These are phyloP conservation scores for Gambusia holbrooki DNA, from an alignment of 2,113 vertebrate species.

Conservation along the genomic window DNA sequence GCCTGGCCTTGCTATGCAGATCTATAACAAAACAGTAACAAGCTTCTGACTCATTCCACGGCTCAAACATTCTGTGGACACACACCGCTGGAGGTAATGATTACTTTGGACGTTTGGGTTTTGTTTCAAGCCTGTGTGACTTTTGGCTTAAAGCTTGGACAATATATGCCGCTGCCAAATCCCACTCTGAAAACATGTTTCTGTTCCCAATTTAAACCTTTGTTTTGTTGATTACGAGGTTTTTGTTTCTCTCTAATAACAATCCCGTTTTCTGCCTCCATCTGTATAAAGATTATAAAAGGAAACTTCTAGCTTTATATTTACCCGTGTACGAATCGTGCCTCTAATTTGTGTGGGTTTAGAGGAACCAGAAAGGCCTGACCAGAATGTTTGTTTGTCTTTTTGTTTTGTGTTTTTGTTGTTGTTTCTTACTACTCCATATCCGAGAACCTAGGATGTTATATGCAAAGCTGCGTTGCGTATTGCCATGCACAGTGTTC, in stretches of 20 bases:
- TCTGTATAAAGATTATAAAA: neutral
- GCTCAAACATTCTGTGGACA: slow-evolving; percentile 21
- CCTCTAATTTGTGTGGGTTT: slow-evolving; percentile 44
- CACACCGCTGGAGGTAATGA: slow-evolving; percentile 10
- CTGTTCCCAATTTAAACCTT: slow-evolving; percentile 3
- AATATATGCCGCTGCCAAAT: slow-evolving; percentile 19
- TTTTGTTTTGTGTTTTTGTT: too few species aligned
- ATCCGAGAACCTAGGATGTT: slow-evolving; percentile 24
- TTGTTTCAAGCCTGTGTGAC: slow-evolving; percentile 20
- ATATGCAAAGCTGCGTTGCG: slow-evolving; percentile 48
- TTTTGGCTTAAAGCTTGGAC: slow-evolving; percentile 17
- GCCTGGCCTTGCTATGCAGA: slow-evolving; percentile 36
- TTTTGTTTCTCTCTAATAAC: neutral
- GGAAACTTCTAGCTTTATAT: slow-evolving; percentile 5
- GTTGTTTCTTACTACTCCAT: slow-evolving; percentile 1
- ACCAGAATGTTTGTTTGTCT: slow-evolving; percentile 21
- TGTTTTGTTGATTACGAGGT: neutral
- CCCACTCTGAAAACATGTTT: neutral
- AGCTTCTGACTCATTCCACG: slow-evolving; percentile 19
- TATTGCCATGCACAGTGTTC: slow-evolving; percentile 20
- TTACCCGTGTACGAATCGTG: slow-evolving; percentile 30
- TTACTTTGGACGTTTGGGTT: slow-evolving; percentile 36
- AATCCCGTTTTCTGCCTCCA: neutral
- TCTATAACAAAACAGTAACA: slow-evolving; percentile 8
- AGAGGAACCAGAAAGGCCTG: slow-evolving; percentile 2